These are phyloP conservation scores for Ciona savignyi DNA, from an alignment of 23 tunicate genomes.

Conservation along the genomic window DNA sequence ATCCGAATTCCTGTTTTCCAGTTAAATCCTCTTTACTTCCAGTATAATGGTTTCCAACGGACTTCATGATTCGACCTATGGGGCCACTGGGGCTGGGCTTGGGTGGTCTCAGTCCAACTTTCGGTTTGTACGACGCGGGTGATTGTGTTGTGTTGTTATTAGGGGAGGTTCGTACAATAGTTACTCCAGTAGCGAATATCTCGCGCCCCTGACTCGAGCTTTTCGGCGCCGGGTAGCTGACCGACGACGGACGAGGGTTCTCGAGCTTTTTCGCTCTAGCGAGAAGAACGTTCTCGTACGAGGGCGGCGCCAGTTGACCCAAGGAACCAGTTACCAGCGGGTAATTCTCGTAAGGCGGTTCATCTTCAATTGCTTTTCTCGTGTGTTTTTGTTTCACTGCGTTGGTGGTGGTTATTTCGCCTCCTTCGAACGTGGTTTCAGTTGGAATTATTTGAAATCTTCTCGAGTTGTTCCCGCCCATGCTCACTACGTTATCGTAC, in stretches of 20 bases:
- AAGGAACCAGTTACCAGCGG: background rate
- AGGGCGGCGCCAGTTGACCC: background rate
- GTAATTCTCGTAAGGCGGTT: conserved; percentile 23
- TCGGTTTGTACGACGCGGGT: background rate
- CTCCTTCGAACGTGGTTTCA: background rate
- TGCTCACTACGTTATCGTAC: conserved; percentile 28
- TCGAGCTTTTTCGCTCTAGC: background rate
- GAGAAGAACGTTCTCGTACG: background rate
- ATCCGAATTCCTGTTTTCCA: background rate
- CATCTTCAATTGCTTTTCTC: background rate
- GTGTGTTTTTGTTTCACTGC: conserved; percentile 16
- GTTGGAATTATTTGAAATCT: conserved; percentile 17
- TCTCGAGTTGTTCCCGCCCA: background rate
- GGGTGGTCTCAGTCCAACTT: background rate
- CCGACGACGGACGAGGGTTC: background rate
- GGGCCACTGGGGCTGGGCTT: conserved; percentile 4
- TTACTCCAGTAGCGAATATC: conserved; percentile 28
- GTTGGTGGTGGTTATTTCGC: background rate
- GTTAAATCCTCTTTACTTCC: conserved; percentile 41
- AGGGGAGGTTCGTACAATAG: conserved; percentile 33
- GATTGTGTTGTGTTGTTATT: background rate
- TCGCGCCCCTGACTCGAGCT: background rate
- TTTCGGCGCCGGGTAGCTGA: background rate
- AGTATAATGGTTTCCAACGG: conserved; percentile 10
- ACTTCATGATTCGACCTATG: conserved; percentile 27